Evolutionary conservation across 2,888 invertebrate genomes (phyloP), one percentile per base, ranked within the genome.

Genomic region (Xestia sexstrigata): DNA sequence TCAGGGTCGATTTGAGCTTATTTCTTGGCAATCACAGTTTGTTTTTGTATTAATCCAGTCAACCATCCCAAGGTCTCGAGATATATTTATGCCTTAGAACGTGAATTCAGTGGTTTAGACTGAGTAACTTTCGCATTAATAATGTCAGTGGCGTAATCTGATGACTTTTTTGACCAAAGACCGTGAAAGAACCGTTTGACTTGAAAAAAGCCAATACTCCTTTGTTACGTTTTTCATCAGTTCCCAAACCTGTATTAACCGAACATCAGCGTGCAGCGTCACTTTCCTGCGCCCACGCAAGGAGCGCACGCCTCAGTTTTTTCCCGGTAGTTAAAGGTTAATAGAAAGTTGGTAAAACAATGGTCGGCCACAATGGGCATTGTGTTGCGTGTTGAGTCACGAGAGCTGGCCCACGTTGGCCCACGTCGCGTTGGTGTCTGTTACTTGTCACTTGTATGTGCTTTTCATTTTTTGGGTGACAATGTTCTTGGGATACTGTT

Each of bases 291-390:
- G 75, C 86, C 83, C 84, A 84, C 87, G 85, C 81, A 78, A 78
- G 87, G 81, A 87, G 80, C 82, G 82, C 83, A 63, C 76, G 70
- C 76, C 81, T 73, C 55, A 76, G 90, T 93, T 93, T 93, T 93
- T 93, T 93, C 89, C 87, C 90, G 89, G 92, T 90, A 92, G 93
- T 91, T 89, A 93, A 93, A 94, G 94, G 94, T 94, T 92, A 93
- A 91, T 94, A 94, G 94, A 94, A 94, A 94, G 94, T 90, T 87
- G 87, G 90, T 92, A 92, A 94, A 92, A 94, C 94, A 94, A 94
- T 94, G 88, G 88, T 70, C 84, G 81, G 82, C 83, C 88, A 94
- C 94, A 94, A 94, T 94, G 91, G 86, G 89, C 89, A 94, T 94
- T 94, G 94, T 94, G 89, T 91, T 87, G 83, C 66, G 75, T 79